Base-by-base conservation (phyloP, 2,113 vertebrate species). In the Drymodes brunneopygia region DNA sequence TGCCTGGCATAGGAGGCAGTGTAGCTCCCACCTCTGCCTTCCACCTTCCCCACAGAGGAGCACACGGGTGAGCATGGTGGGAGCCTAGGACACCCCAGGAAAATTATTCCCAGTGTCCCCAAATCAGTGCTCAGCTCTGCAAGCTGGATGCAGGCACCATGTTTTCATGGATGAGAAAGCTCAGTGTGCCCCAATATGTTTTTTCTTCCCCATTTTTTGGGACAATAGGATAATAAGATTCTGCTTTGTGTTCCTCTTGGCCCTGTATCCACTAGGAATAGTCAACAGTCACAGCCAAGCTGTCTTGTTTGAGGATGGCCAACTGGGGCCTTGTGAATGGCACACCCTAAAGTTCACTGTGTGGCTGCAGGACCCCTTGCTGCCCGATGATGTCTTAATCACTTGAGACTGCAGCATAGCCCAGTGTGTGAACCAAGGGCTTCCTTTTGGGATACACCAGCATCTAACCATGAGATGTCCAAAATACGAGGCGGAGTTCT, bases 1-100 rank as follows among this genome's bases (percentile, higher is more conserved):
- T 14, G 3, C 16, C 0, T 2, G 14, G 28, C 0, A 0, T 1
- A 23, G 51, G 38, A 70, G 56, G 15, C 5, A 2, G 15, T 5
- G 3, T 13, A 60, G 15, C 18, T 81, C 73, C 21, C 22, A 45
- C n/a, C 40, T 38, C 69, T 6, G 3, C n/a, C 50, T 58, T 70
- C 51, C 0, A 0, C 31, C 20, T 23, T 48, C 51, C 2, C 6
- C 51, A 33, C n/a, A 33, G 38, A 65, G 36, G 6, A 61, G 16
- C 2, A 3, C 1, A 1, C 1, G 2, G 33, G 6, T 40, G 40
- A 88, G 51, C 2, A 3, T 23, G 29, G 31, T 27, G 14, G 12
- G 6, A 16, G 7, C 18, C 33, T 57, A 2, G 0, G 15, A 6
- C 9, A 38, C 3, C 28, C 33, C 18, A 15, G 44, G 14, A 50